phyloP scores from a whole-genome alignment of 2,113 vertebrate species.

The Gymnorhina tibicen region DNA sequence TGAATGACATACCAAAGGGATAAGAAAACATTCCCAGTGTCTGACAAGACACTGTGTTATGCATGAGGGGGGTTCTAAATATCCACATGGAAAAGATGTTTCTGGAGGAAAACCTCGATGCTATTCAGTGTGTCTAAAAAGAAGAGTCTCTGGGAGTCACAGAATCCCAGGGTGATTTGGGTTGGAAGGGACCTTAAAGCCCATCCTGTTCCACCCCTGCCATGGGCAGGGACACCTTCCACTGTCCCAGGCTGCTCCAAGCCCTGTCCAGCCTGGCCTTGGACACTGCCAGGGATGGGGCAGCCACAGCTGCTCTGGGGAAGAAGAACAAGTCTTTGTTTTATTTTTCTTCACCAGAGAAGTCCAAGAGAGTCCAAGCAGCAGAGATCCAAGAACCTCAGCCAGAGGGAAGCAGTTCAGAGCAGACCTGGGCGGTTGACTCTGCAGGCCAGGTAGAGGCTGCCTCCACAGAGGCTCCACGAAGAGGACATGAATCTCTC shows the following conservation, averaged over 20 bases:
- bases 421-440: rapidly evolving
- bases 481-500: background rate
- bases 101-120: background rate
- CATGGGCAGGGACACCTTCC: background rate
- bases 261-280: rapidly evolving
- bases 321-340: background rate
- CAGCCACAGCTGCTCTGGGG: background rate
- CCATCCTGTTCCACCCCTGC: background rate
- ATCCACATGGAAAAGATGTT: background rate
- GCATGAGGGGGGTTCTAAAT: background rate
- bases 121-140: background rate
- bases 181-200: background rate
- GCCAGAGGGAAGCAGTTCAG: background rate
- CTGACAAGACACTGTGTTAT: background rate
- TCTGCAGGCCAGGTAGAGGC: background rate
- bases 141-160: background rate
- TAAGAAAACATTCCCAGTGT: background rate
- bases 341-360: background rate
- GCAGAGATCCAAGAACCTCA: background rate
- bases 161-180: background rate
- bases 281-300: background rate
- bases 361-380: background rate
- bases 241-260: background rate
- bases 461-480: background rate
- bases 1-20: background rate